phyloP scores from a whole-genome alignment of 2,113 vertebrate species.

The Manacus vitellinus region DNA sequence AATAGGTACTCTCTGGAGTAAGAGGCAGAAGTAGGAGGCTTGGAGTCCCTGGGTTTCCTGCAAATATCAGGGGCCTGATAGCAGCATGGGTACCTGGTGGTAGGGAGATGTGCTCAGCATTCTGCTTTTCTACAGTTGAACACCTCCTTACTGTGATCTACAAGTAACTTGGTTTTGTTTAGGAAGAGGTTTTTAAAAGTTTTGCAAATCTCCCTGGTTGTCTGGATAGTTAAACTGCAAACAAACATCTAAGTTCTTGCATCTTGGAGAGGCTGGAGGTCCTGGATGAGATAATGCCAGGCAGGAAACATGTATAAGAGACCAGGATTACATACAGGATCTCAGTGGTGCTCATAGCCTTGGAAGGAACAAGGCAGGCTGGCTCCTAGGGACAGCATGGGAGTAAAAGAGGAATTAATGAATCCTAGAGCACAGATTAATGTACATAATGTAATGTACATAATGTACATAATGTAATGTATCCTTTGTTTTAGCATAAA shows the following conservation, averaged over 20 bases:
- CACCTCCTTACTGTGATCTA: not conserved
- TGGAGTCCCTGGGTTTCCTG: not conserved
- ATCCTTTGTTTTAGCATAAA: not conserved
- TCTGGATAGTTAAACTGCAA: not conserved
- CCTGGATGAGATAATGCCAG: not conserved
- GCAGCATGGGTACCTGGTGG: not conserved
- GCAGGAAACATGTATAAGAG: not conserved
- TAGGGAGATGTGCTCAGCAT: not conserved
- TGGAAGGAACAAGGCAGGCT: not conserved
- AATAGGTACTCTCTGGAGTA: not conserved
- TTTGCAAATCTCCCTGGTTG: not conserved
- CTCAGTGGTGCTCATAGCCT: not conserved
- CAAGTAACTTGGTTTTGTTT: not conserved
- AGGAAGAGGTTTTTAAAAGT: not conserved
- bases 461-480: not conserved
- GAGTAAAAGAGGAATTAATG: not conserved
- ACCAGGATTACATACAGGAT: not conserved
- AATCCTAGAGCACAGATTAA: not conserved
- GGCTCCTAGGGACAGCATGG: not conserved
- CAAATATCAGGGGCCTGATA: not conserved
- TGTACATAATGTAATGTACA: not conserved
- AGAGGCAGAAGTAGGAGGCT: not conserved
- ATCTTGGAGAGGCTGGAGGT: not conserved
- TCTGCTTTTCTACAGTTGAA: not conserved
- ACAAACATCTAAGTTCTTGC: not conserved